A percentile compares a stretch with the other conserved stretches of the same genome.
Evolutionary conservation across 2,888 invertebrate genomes (phyloP).

Genomic region (Hypena proboscidalis): DNA sequence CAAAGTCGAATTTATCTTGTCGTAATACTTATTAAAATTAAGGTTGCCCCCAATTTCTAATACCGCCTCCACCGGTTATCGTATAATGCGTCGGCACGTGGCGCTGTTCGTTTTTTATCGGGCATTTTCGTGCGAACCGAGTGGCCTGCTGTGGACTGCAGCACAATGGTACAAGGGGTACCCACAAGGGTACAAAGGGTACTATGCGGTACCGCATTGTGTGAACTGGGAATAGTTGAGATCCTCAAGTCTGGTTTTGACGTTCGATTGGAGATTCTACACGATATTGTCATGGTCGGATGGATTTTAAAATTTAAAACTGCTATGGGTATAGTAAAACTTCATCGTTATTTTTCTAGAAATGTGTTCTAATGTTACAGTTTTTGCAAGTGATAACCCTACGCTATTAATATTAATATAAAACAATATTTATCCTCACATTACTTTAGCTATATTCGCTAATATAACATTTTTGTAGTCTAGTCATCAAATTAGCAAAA

Average conservation of each 20-base stretch:
- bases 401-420: too few species aligned
- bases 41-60: slow-evolving; percentile 76
- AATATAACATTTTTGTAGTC: too few species aligned
- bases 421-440: too few species aligned
- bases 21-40: slow-evolving; percentile 55
- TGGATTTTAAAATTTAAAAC: neutral
- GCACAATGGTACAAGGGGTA: slow-evolving; percentile 53
- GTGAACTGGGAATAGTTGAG: slow-evolving; percentile 31
- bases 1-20: slow-evolving; percentile 44
- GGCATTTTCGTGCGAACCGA: slow-evolving; percentile 79
- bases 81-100: slow-evolving; percentile 82
- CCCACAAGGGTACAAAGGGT: slow-evolving; percentile 38
- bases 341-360: too few species aligned
- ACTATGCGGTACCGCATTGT: slow-evolving; percentile 33
- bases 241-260: slow-evolving; percentile 31
- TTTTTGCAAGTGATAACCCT: too few species aligned
- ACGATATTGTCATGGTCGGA: neutral
- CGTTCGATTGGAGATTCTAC: slow-evolving; percentile 25
- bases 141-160: slow-evolving; percentile 74
- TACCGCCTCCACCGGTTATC: slow-evolving; percentile 84
- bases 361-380: too few species aligned
- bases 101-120: slow-evolving; percentile 75
- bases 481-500: too few species aligned
- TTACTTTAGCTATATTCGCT: too few species aligned
- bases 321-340: too few species aligned